phyloP scores from a whole-genome alignment of 2,888 invertebrate species.

The Autographa pulchrina region DNA sequence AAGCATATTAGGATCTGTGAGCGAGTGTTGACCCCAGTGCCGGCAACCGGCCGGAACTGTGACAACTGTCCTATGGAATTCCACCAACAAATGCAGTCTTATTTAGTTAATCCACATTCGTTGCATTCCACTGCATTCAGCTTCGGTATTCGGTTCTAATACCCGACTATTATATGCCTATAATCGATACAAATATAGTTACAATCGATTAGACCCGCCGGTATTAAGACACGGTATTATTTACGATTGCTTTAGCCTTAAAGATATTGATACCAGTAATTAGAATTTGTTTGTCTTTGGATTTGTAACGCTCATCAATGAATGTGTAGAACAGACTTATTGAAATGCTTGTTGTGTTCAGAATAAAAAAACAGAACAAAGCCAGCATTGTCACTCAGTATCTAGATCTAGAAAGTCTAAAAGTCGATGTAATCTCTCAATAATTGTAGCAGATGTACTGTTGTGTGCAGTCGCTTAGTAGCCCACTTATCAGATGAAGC shows the following conservation, averaged over 20 bases:
- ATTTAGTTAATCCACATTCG: conserved; percentile 61
- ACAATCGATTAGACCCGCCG: conserved; percentile 33
- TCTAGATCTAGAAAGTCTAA: conserved; percentile 59
- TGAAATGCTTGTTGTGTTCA: conserved; percentile 11
- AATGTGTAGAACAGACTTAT: background rate
- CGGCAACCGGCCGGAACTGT: conserved; percentile 64
- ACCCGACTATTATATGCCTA: conserved; percentile 28
- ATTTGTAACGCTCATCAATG: conserved; percentile 23
- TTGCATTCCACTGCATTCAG: conserved; percentile 51
- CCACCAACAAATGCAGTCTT: conserved; percentile 54
- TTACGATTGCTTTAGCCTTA: conserved; percentile 31
- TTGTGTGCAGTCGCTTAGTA: conserved; percentile 29
- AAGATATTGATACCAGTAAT: conserved; percentile 32
- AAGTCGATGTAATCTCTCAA: conserved; percentile 36
- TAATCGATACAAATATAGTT: conserved; percentile 28
- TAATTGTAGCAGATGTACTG: conserved; percentile 38
- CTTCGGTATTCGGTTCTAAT: conserved; percentile 34
- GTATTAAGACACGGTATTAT: conserved; percentile 40
- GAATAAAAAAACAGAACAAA: conserved; percentile 42
- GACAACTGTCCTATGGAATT: conserved; percentile 63
- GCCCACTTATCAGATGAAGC: conserved; percentile 33
- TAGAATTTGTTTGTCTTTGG: conserved; percentile 31
- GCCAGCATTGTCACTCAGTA: conserved; percentile 49
- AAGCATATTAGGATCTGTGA: conserved; percentile 14
- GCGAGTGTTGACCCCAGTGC: conserved; percentile 36